These are phyloP conservation scores for Paralichthys olivaceus DNA, from an alignment of 2,113 vertebrate species.

Conservation along the genomic window DNA sequence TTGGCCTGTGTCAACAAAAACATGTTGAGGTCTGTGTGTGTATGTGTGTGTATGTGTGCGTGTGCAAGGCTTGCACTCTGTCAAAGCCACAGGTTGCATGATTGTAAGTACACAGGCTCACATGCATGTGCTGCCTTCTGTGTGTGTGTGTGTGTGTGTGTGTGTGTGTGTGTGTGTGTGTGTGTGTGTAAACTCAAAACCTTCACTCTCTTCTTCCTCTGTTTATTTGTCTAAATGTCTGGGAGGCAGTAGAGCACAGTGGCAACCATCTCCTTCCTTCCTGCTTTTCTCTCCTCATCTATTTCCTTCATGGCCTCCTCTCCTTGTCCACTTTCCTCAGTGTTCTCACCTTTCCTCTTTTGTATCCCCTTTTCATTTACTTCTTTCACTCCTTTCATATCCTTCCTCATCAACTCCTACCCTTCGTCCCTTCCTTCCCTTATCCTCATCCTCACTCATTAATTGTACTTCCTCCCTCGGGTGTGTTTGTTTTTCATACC, in stretches of 20 bases:
- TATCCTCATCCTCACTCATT: not conserved
- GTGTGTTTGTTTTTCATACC: too few relatives aligned
- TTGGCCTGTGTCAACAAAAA: slow-evolving; percentile 45
- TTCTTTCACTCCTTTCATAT: not conserved
- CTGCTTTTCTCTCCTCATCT: too few relatives aligned
- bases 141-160: too few relatives aligned
- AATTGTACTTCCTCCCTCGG: not conserved
- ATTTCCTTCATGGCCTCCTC: too few relatives aligned
- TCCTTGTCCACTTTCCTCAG: not conserved
- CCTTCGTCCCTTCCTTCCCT: not conserved
- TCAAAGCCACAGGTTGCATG: slow-evolving; percentile 17
- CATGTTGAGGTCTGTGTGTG: slow-evolving; percentile 30
- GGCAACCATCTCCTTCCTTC: too few relatives aligned
- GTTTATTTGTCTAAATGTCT: not conserved
- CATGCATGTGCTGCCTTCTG: not conserved
- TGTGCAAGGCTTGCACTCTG: slow-evolving; percentile 10
- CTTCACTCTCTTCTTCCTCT: not conserved
- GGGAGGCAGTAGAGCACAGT: not conserved
- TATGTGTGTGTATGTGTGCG: slow-evolving; percentile 10
- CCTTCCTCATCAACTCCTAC: not conserved
- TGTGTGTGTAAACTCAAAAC: not conserved
- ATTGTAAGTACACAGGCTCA: slow-evolving; percentile 1
- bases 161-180: too few relatives aligned
- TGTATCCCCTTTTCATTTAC: not conserved
- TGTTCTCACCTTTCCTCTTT: not conserved